Percentiles rank a stretch among this genome's conserved stretches.
Evolutionary conservation across 2,797 vertebrate species (phyloP).

Genomic region (Anas capensis): DNA sequence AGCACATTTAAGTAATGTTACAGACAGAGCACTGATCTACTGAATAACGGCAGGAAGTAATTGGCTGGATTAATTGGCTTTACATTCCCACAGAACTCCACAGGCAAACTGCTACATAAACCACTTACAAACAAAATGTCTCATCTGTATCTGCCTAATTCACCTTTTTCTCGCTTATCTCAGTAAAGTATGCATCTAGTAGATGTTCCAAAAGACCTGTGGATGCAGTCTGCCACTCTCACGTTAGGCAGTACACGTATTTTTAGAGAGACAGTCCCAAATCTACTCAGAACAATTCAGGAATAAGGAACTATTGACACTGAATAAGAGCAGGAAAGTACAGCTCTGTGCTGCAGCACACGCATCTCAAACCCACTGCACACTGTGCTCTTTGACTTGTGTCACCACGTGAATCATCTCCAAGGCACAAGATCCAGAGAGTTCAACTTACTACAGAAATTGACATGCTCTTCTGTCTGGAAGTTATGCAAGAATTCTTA

Average conservation of each 20-base stretch:
- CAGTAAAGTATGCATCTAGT: background rate
- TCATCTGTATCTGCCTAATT: background rate
- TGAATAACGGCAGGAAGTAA: background rate
- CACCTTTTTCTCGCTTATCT: background rate
- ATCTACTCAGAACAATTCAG: background rate
- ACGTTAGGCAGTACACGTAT: accelerated
- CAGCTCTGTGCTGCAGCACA: background rate
- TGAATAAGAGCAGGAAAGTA: background rate
- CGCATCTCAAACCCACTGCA: background rate
- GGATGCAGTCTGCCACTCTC: accelerated
- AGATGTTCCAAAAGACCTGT: background rate
- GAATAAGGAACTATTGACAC: background rate
- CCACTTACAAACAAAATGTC: too few relatives aligned
- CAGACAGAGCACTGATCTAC: background rate
- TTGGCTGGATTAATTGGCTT: background rate
- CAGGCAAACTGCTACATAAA: background rate
- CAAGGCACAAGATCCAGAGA: background rate
- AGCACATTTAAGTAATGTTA: background rate
- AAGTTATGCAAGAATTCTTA: background rate
- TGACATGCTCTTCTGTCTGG: background rate
- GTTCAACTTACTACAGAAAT: background rate
- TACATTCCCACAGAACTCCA: background rate
- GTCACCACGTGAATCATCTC: background rate
- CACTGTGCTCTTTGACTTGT: background rate
- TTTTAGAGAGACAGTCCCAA: background rate